Evolutionary conservation across 2,888 invertebrate species (phyloP).

Genomic region (Diarsia brunnea): DNA sequence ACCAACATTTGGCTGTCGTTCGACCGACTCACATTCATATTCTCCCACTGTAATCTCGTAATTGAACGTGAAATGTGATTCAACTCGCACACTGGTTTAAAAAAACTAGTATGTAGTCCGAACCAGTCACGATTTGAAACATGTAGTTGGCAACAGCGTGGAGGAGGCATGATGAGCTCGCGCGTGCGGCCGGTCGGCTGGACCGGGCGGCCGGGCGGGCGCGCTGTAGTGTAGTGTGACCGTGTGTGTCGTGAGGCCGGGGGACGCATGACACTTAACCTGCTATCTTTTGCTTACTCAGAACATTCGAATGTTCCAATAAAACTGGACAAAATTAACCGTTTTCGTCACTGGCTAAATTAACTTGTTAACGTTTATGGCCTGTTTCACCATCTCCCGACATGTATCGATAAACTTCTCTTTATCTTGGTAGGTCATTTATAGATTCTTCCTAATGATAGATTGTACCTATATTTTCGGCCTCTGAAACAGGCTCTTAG

Average conservation of each 20-base stretch:
- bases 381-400: conserved; percentile 11
- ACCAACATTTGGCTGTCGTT: neutral
- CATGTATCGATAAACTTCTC: neutral
- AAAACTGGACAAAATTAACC: conserved; percentile 11
- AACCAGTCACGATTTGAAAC: neutral
- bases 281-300: conserved; percentile 46
- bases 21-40: conserved; percentile 6
- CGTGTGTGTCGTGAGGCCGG: conserved; percentile 36
- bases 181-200: conserved; percentile 34
- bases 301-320: neutral
- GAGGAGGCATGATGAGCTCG: conserved; percentile 34
- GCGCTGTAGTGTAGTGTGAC: conserved; percentile 51
- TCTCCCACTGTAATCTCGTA: neutral
- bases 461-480: neutral
- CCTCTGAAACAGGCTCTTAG: conserved; percentile 24
- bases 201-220: conserved; percentile 24
- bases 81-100: conserved; percentile 5
- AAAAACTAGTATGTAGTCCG: neutral
- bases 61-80: neutral
- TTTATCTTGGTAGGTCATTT: neutral
- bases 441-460: neutral
- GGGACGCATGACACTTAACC: conserved; percentile 64
- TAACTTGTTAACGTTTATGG: conserved; percentile 14
- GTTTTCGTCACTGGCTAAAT: conserved; percentile 14
- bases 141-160: conserved; percentile 43